Conservation (phyloP, 2,797 vertebrate genomes). For the Hafferia zeledoni region DNA sequence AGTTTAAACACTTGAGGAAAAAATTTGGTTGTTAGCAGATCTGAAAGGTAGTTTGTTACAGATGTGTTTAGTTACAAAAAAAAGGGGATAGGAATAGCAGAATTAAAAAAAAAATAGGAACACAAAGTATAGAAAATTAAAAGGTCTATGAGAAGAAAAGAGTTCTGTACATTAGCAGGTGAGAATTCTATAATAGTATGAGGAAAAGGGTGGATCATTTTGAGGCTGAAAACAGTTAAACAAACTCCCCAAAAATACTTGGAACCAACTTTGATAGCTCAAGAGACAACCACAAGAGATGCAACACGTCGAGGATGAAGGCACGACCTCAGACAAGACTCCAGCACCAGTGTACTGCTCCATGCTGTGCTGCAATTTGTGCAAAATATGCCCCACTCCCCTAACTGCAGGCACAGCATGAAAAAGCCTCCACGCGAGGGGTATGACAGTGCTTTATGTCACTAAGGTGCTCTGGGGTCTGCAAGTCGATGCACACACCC, state of each 20-base stretch:
- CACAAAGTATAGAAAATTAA: background rate
- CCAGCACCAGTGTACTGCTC: background rate
- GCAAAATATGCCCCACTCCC: background rate
- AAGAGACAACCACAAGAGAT: background rate
- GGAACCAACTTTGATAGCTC: background rate
- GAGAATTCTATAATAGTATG: background rate
- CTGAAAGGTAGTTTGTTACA: background rate
- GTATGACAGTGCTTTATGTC: background rate
- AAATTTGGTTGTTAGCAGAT: background rate
- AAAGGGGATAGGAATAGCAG: background rate
- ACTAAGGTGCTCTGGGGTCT: slow-evolving; percentile 68
- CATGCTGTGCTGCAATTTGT: slow-evolving; percentile 1
- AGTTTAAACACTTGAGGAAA: background rate
- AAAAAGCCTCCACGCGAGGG: background rate
- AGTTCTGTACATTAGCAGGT: background rate
- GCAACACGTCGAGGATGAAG: background rate
- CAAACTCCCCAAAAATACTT: background rate
- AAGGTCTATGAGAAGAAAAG: background rate
- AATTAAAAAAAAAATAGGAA: background rate
- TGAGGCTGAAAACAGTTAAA: background rate
- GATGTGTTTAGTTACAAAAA: background rate
- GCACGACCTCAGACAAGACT: background rate
- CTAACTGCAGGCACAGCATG: slow-evolving; percentile 6
- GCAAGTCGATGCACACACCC: slow-evolving; percentile 72
- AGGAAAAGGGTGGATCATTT: background rate